Percentiles rank a stretch among this genome's conserved stretches.
Evolutionary conservation across 2,113 vertebrate species (phyloP).

Genomic region (Channa argus): DNA sequence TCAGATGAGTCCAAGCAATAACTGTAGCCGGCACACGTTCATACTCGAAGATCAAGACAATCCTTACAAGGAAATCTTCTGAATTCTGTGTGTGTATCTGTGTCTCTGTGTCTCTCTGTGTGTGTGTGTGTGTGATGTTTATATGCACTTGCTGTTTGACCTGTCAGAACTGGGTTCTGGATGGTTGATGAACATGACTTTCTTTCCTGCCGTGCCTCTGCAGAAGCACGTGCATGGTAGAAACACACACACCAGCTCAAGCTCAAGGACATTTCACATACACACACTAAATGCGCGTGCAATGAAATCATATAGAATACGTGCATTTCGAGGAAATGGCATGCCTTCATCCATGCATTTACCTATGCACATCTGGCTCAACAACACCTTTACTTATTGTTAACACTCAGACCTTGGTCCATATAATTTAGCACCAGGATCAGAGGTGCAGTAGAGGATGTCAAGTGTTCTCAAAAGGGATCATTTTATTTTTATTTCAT

Average conservation of each 20-base stretch:
- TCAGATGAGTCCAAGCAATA: slow-evolving; percentile 46
- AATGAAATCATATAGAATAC: not conserved
- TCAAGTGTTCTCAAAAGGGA: too few relatives aligned
- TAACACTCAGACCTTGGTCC: slow-evolving; percentile 13
- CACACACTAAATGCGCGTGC: not conserved
- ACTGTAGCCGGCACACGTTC: slow-evolving; percentile 27
- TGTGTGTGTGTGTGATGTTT: slow-evolving; percentile 16
- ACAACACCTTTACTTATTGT: not conserved
- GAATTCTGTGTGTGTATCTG: not conserved
- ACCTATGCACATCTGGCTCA: not conserved
- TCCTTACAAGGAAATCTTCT: slow-evolving; percentile 48
- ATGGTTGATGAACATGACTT: slow-evolving; percentile 22
- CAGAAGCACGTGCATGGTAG: slow-evolving; percentile 6
- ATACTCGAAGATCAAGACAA: slow-evolving; percentile 36
- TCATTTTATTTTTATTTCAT: not conserved
- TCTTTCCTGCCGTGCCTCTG: slow-evolving; percentile 29
- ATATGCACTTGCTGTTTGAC: slow-evolving; percentile 5
- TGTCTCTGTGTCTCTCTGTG: not conserved
- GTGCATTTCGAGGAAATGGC: not conserved
- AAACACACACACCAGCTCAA: not conserved
- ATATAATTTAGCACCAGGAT: slow-evolving; percentile 9
- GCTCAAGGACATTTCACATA: not conserved
- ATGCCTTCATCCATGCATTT: not conserved
- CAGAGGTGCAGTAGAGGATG: not conserved
- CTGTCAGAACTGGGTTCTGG: slow-evolving; percentile 18